Base-by-base conservation (phyloP, 37 sponge, comb jelly and placozoan genomes). In the Aplysina aerophoba region DNA sequence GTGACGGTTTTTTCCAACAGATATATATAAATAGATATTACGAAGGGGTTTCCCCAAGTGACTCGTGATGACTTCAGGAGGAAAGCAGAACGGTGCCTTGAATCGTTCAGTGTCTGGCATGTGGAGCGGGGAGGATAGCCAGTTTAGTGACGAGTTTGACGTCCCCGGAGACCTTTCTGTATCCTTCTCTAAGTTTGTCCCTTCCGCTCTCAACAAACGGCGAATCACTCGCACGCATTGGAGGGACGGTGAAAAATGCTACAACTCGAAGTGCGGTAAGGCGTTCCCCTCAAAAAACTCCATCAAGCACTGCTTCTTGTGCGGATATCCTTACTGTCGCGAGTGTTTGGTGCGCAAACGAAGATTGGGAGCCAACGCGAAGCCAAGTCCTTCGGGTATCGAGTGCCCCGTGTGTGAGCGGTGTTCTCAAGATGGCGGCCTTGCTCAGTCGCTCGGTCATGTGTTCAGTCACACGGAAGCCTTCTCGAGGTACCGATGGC, bases 241-340 rank as follows among this genome's bases (percentile, higher is more conserved):
- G 81, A 81, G 81, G 41, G 50, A 56, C 11, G 90, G 73, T 4
- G 25, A 78, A 15, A 80, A 85, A 59, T 89, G 90, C 68, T 78
- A 62, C 41, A 74, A 81, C 34, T 61, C 72, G 17, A 69, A 38
- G 15, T 89, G 90, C 60, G 25, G 81, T 15, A 80, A 72, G 56
- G 25, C 35, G 37, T 85, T 89, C 56, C 0, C 81, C 13, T n/a
- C 55, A 0, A 69, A 25, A 12, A 24, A n/a, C 40, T 16, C 24
- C 39, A 80, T 17, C 55, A 35, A 68, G 27, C 34, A 86, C 55
- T 90, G 91, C 38, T 38, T 79, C 25, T 83, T 90, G 91, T 90
- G 91, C 69, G 87, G 87, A 3, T 54, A 83, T 20, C 87, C 83
- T 0, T 90, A 83, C 72, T 90, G 91, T 41, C 78, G 67, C 17